Percentiles rank a stretch among this genome's conserved stretches.
phyloP scores from a whole-genome alignment of 2,888 invertebrate species.

The Leptinotarsa rubiginosa region DNA sequence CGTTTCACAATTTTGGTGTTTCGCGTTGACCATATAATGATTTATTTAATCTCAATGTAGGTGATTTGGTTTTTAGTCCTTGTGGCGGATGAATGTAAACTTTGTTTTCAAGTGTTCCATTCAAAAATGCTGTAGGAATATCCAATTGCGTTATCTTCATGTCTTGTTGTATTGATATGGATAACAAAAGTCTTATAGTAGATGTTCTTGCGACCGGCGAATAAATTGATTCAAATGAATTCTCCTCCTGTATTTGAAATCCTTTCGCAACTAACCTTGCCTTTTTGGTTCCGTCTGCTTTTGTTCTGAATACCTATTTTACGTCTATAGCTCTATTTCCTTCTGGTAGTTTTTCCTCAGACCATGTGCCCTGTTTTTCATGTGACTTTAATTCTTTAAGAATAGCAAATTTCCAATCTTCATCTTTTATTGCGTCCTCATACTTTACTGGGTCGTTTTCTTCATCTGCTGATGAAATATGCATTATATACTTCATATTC shows the following conservation, averaged over 20 bases:
- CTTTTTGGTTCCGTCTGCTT: constrained; percentile 17
- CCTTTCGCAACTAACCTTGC: constrained; percentile 32
- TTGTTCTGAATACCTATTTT: constrained; percentile 20
- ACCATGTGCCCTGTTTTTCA: background rate
- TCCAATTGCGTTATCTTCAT: no score
- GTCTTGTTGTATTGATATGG: no score
- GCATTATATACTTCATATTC: constrained; percentile 38
- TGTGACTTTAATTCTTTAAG: background rate
- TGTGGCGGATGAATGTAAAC: no score
- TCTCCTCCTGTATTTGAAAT: constrained; percentile 36
- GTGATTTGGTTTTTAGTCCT: no score
- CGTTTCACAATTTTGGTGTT: no score
- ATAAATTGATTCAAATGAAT: constrained; percentile 25
- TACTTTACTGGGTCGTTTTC: background rate
- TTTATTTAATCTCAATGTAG: no score
- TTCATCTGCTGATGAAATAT: constrained; percentile 10
- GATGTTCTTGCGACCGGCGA: no score
- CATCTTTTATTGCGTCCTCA: background rate
- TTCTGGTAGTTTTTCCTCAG: background rate
- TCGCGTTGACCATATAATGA: no score
- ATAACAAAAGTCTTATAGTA: no score
- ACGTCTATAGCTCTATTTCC: background rate
- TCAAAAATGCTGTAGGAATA: no score
- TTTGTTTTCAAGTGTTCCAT: no score
- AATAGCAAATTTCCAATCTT: background rate